Percentiles rank a stretch among this genome's conserved stretches.
phyloP scores from a whole-genome alignment of 2,797 vertebrate genomes.

The Hydrolagus colliei region DNA sequence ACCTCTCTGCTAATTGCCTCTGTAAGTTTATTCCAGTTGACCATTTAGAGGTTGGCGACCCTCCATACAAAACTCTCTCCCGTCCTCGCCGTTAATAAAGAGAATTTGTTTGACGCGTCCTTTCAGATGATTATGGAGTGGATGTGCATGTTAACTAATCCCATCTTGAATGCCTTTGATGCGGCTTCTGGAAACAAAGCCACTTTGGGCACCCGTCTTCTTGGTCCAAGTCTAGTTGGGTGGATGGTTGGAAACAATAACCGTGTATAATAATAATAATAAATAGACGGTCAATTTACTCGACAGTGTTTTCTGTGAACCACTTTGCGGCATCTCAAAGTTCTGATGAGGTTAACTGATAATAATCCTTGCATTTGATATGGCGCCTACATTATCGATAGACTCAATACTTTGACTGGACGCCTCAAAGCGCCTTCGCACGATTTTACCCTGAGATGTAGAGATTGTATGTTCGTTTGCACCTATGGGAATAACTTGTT shows the following conservation, averaged over 20 bases:
- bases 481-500: too few relatives aligned
- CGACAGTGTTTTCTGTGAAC: too few relatives aligned
- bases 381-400: too few relatives aligned
- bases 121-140: constrained; percentile 47
- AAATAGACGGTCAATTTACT: too few relatives aligned
- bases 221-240: not conserved
- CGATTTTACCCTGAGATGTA: too few relatives aligned
- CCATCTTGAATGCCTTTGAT: constrained; percentile 45
- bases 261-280: too few relatives aligned
- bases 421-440: too few relatives aligned
- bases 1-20: constrained; percentile 47
- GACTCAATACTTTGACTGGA: too few relatives aligned
- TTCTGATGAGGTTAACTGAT: too few relatives aligned
- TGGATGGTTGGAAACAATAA: not conserved
- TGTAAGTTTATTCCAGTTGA: constrained; percentile 46
- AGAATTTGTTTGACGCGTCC: constrained; percentile 51
- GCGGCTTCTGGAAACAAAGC: constrained; percentile 35
- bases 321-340: too few relatives aligned
- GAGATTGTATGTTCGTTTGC: too few relatives aligned
- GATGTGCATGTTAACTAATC: constrained; percentile 42
- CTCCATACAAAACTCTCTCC: constrained; percentile 40
- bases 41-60: constrained; percentile 34
- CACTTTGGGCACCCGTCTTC: constrained; percentile 21
- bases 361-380: too few relatives aligned
- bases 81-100: constrained; percentile 45